phyloP scores from a whole-genome alignment of 2,797 vertebrate species.

The Gadopsis marmoratus region DNA sequence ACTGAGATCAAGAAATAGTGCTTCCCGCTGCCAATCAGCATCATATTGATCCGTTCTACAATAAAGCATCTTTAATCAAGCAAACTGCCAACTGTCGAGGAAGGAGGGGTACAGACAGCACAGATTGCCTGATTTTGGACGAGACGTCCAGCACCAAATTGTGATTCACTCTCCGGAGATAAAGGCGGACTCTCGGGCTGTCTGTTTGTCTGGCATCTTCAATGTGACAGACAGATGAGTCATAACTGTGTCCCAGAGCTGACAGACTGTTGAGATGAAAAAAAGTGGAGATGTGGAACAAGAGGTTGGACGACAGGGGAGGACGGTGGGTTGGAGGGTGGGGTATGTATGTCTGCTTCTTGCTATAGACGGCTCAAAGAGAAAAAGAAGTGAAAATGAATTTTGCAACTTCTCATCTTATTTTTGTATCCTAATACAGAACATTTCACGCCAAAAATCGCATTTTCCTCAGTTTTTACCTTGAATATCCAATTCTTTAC shows the following conservation, averaged over 20 bases:
- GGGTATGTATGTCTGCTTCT: constrained; percentile 42
- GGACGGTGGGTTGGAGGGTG: constrained; percentile 11
- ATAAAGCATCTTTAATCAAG: constrained; percentile 53
- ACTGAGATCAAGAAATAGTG: constrained; percentile 17
- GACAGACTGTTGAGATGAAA: constrained; percentile 72
- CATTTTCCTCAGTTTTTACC: constrained; percentile 45
- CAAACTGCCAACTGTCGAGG: constrained; percentile 59
- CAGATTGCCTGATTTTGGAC: constrained; percentile 76
- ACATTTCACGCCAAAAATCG: constrained; percentile 51
- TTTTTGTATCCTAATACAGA: constrained; percentile 29
- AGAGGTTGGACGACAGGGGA: constrained; percentile 65
- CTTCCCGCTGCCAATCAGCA: constrained; percentile 39
- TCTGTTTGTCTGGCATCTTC: constrained; percentile 75
- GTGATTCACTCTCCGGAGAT: constrained; percentile 72
- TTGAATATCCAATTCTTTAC: constrained; percentile 35
- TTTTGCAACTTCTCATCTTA: constrained; percentile 32
- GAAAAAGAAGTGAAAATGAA: constrained; percentile 63
- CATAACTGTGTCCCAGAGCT: constrained; percentile 71
- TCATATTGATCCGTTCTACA: constrained; percentile 47
- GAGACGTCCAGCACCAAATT: constrained; percentile 59
- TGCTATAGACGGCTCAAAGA: constrained; percentile 33
- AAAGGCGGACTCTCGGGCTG: constrained; percentile 70
- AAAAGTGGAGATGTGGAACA: constrained; percentile 62
- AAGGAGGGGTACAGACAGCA: constrained; percentile 64
- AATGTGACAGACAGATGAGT: constrained; percentile 83